These are phyloP conservation scores for Melanostoma scalare DNA, from an alignment of 2,888 invertebrate species.

Conservation along the genomic window DNA sequence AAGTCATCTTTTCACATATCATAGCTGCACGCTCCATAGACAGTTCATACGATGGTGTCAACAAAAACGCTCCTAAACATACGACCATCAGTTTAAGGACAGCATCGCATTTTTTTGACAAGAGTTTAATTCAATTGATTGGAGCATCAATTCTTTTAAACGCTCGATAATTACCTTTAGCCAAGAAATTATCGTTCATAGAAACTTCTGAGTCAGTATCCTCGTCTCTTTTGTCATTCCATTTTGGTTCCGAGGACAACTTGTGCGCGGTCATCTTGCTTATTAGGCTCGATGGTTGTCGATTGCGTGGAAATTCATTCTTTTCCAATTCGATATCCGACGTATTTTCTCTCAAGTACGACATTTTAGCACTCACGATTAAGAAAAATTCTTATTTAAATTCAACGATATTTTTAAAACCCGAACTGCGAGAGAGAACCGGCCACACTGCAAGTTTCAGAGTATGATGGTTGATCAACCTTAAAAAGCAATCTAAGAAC, in stretches of 20 bases:
- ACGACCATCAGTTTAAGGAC: constrained; percentile 21
- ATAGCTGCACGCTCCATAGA: constrained; percentile 93
- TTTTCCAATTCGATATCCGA: constrained; percentile 82
- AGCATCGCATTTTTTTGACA: constrained; percentile 11
- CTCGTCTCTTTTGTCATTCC: constrained; percentile 84
- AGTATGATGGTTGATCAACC: constrained; percentile 47
- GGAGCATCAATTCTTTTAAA: neutral
- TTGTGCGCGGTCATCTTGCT: constrained; percentile 80
- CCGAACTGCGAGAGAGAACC: constrained; percentile 1
- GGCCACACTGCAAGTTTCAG: constrained; percentile 13
- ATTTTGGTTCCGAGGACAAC: constrained; percentile 79
- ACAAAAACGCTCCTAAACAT: constrained; percentile 88
- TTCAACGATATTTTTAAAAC: constrained; percentile 3
- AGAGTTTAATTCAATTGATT: constrained; percentile 11
- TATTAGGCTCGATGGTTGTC: constrained; percentile 77
- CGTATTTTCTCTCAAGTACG: constrained; percentile 79
- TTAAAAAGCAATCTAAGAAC: constrained; percentile 65
- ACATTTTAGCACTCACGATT: constrained; percentile 75
- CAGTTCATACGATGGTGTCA: constrained; percentile 93
- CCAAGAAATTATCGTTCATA: constrained; percentile 89
- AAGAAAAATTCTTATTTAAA: neutral
- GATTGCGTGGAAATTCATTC: constrained; percentile 78
- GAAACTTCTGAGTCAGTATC: constrained; percentile 92
- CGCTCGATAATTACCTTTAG: constrained; percentile 84
- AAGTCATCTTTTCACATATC: constrained; percentile 94